Conservation (phyloP, 2,888 invertebrate genomes). For the Sceliomorpha sp. region DNA sequence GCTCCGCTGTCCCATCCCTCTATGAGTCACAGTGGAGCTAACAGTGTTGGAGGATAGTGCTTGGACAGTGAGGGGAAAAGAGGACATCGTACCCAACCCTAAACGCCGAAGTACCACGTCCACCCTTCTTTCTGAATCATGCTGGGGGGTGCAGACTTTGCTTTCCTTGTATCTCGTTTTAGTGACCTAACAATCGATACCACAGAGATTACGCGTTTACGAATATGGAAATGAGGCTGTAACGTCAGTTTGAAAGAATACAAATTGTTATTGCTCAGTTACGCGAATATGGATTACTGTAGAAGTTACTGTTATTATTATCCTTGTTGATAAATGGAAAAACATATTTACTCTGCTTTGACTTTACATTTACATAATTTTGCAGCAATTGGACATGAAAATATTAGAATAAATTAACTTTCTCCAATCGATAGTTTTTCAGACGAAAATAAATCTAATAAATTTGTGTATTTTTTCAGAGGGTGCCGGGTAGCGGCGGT, state of each 20-base stretch:
- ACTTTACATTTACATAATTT: no score
- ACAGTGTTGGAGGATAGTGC: not conserved
- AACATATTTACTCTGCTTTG: no score
- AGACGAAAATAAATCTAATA: no score
- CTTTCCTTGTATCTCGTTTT: slow-evolving; percentile 37
- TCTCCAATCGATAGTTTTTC: no score
- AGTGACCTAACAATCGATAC: slow-evolving; percentile 42
- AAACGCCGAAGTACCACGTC: slow-evolving; percentile 55
- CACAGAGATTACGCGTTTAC: no score
- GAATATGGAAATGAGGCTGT: no score
- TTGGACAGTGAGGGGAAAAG: slow-evolving; percentile 14
- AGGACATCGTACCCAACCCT: slow-evolving; percentile 19
- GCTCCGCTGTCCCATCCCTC: slow-evolving; percentile 56
- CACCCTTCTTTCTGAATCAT: slow-evolving; percentile 66
- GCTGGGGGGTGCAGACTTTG: slow-evolving; percentile 37
- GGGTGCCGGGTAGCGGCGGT: slow-evolving; percentile 75
- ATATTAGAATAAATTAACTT: no score
- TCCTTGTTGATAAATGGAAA: no score
- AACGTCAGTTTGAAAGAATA: slow-evolving; percentile 3
- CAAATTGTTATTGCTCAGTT: no score
- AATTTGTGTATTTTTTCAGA: slow-evolving; percentile 59
- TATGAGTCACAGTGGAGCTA: slow-evolving; percentile 62
- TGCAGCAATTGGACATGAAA: no score
- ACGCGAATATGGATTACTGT: no score
- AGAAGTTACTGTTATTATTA: no score